Evolutionary conservation across 2,113 vertebrate species (phyloP).

Genomic region (Varanus salvator): DNA sequence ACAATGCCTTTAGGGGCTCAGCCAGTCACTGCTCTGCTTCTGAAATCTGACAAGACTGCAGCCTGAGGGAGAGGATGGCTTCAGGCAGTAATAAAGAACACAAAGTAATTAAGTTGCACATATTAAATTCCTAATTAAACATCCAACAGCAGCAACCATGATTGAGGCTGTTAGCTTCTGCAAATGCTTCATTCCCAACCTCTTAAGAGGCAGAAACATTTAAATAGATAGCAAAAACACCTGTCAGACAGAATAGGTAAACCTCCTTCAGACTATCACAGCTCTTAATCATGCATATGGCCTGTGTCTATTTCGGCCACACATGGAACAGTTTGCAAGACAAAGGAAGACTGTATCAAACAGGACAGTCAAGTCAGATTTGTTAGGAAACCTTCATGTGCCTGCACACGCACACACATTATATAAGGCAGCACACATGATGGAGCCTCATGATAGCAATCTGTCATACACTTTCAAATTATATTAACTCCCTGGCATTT

Average conservation of each 20-base stretch:
- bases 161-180: conserved; percentile 57
- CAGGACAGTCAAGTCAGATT: not conserved
- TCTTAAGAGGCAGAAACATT: conserved; percentile 38
- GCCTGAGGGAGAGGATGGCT: conserved; percentile 36
- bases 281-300: conserved; percentile 27
- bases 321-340: not conserved
- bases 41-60: conserved; percentile 24
- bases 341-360: not conserved
- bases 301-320: not conserved
- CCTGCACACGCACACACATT: not conserved
- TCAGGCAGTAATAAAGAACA: conserved; percentile 61
- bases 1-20: conserved; percentile 11
- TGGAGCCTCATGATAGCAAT: not conserved
- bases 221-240: not conserved
- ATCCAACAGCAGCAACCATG: conserved; percentile 45
- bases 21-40: not conserved
- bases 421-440: not conserved
- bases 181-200: conserved; percentile 51
- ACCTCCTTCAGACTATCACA: conserved; percentile 17
- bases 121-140: conserved; percentile 73
- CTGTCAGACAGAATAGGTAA: conserved; percentile 26
- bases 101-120: conserved; percentile 62
- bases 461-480: not conserved
- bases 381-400: not conserved
- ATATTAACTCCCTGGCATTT: too few species aligned